Evolutionary conservation across 2,888 invertebrate species (phyloP).

Genomic region (Ganaspis brasiliensis): DNA sequence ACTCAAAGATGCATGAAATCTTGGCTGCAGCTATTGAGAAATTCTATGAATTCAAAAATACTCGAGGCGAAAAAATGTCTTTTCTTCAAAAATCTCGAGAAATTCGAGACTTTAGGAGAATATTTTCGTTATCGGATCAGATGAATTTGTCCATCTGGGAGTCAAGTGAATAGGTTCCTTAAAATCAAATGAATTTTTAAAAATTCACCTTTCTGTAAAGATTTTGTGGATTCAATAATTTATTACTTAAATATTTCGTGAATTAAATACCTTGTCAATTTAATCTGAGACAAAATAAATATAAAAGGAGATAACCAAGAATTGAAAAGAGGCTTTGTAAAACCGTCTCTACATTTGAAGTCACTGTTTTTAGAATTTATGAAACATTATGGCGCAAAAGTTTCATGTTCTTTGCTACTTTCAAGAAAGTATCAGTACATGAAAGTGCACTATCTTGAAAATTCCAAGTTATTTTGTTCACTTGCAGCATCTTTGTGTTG

Average conservation of each 20-base stretch:
- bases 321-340: background rate
- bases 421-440: background rate
- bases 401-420: conserved; percentile 1
- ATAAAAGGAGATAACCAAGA: background rate
- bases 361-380: conserved; percentile 6
- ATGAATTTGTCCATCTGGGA: background rate
- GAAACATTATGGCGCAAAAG: conserved; percentile 3
- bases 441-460: background rate
- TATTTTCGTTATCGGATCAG: background rate
- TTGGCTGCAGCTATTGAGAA: conserved; percentile 55
- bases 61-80: conserved; percentile 34
- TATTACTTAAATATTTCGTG: too few relatives aligned
- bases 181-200: too few relatives aligned
- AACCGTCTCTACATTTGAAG: background rate
- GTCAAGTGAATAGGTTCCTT: background rate
- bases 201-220: too few relatives aligned
- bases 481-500: too few relatives aligned
- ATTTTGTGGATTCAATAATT: too few relatives aligned
- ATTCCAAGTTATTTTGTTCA: too few relatives aligned
- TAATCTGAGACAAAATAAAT: background rate
- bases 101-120: background rate
- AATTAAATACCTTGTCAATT: background rate
- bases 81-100: background rate
- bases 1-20: conserved; percentile 49
- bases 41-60: conserved; percentile 53